Conservation (phyloP, 2,888 invertebrate genomes). For the Drosophila neoperkinsi region DNA sequence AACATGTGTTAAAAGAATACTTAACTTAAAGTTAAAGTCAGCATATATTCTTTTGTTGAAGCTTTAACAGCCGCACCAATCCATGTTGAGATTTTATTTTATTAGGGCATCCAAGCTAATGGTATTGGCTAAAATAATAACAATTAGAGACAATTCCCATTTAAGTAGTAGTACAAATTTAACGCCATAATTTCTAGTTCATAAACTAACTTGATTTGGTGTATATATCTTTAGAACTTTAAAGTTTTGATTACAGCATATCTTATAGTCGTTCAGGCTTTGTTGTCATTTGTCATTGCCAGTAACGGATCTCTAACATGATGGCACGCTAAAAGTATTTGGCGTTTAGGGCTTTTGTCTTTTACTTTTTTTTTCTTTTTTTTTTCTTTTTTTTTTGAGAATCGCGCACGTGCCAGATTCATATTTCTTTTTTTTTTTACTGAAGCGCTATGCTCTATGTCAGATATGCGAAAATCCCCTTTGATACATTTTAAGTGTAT, state of each 20-base stretch:
- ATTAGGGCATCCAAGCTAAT: neutral
- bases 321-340: conserved; percentile 34
- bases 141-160: accelerated
- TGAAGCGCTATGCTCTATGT: conserved; percentile 4
- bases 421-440: neutral
- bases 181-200: neutral
- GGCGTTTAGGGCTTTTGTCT: conserved; percentile 28
- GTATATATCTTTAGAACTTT: neutral
- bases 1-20: neutral
- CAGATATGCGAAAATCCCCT: conserved; percentile 20
- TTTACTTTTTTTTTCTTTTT: conserved; percentile 4
- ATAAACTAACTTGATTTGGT: neutral
- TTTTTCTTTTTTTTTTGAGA: conserved; percentile 14
- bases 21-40: neutral
- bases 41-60: neutral
- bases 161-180: neutral
- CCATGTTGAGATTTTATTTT: neutral
- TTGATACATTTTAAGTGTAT: conserved; percentile 43
- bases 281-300: neutral
- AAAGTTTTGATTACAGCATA: neutral
- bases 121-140: too few species aligned
- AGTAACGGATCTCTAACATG: conserved; percentile 22
- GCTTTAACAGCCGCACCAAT: neutral
- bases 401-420: conserved; percentile 30
- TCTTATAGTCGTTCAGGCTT: neutral